These are phyloP conservation scores for Mugil cephalus DNA, from an alignment of 2,113 vertebrate genomes.

Conservation along the genomic window DNA sequence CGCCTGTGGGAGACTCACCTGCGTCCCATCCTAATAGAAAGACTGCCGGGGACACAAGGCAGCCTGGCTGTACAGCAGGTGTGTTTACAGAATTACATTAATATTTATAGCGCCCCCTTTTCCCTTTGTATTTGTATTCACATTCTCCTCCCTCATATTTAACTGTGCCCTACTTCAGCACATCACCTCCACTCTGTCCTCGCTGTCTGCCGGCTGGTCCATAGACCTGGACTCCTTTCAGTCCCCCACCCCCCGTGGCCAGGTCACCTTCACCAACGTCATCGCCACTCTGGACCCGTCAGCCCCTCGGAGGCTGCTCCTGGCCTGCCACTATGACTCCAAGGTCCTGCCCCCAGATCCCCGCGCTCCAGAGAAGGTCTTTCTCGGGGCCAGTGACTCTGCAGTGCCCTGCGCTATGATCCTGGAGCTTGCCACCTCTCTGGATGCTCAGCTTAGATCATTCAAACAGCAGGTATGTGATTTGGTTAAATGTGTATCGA, in stretches of 20 bases:
- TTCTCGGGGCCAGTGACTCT: constrained; percentile 91
- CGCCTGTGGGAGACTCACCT: constrained; percentile 88
- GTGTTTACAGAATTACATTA: constrained; percentile 5
- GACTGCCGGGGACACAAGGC: constrained; percentile 86
- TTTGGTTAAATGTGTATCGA: background rate
- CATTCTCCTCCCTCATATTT: background rate
- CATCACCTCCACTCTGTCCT: constrained; percentile 80
- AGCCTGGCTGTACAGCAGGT: constrained; percentile 87
- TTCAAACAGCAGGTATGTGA: constrained; percentile 84
- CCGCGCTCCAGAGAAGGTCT: constrained; percentile 67
- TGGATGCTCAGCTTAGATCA: constrained; percentile 82
- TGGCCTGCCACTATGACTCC: constrained; percentile 93
- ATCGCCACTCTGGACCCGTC: constrained; percentile 87
- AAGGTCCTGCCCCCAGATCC: constrained; percentile 84
- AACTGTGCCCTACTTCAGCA: constrained; percentile 81
- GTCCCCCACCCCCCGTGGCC: constrained; percentile 86
- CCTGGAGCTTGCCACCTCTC: constrained; percentile 86
- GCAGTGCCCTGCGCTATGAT: constrained; percentile 91
- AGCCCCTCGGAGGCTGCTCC: constrained; percentile 84
- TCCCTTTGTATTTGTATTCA: background rate
- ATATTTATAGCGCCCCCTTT: constrained; percentile 6
- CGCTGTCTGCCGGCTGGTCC: constrained; percentile 86
- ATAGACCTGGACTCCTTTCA: constrained; percentile 88
- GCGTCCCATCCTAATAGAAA: constrained; percentile 86
- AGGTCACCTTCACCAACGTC: constrained; percentile 87